Percentiles rank a stretch among this genome's conserved stretches.
phyloP scores from a whole-genome alignment of 2,113 vertebrate species.

The Notarius quadriscutis region DNA sequence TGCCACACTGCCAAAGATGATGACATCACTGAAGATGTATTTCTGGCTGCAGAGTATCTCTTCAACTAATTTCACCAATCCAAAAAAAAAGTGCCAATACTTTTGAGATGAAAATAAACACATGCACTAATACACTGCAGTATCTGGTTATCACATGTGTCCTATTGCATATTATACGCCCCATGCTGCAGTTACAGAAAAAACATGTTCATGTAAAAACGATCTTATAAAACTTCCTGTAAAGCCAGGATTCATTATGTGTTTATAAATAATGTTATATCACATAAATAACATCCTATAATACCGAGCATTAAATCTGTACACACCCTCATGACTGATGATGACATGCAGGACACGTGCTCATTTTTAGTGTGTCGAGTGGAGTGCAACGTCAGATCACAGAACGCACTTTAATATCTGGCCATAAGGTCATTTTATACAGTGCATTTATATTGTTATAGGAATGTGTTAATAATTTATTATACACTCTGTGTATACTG shows the following conservation, averaged over 20 bases:
- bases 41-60: neutral
- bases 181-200: no score
- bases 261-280: neutral
- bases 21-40: slow-evolving; percentile 6
- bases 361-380: neutral
- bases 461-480: neutral
- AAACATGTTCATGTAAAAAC: neutral
- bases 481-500: neutral
- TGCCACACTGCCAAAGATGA: neutral
- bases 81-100: neutral
- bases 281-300: neutral
- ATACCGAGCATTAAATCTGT: neutral
- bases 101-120: neutral
- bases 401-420: neutral
- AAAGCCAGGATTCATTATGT: neutral
- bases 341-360: neutral
- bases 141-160: neutral
- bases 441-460: neutral
- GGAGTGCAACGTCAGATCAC: neutral
- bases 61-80: neutral
- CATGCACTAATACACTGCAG: neutral
- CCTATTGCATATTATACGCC: neutral
- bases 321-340: neutral
- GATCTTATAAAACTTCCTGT: neutral
- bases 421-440: neutral